phyloP scores from a whole-genome alignment of 2,888 invertebrate genomes.

The Drosophila neonasuta region DNA sequence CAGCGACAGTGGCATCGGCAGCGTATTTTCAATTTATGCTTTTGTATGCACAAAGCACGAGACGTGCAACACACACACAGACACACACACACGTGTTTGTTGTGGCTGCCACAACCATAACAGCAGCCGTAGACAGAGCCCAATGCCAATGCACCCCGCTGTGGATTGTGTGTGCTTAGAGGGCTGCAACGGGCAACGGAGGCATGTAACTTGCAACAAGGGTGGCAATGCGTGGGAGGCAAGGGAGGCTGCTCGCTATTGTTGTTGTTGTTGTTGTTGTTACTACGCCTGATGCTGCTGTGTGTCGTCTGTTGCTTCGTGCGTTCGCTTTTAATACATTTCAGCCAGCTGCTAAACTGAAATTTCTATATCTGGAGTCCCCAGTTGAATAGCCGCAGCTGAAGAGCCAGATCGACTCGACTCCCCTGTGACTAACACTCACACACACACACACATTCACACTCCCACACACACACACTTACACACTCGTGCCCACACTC shows the following conservation, averaged over 20 bases:
- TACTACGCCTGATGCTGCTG: conserved; percentile 20
- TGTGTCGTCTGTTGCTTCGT: conserved; percentile 53
- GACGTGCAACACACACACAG: conserved; percentile 44
- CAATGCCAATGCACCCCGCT: conserved; percentile 66
- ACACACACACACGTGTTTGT: conserved; percentile 4
- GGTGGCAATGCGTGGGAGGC: conserved; percentile 15
- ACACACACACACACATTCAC: conserved; percentile 1
- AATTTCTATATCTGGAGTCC: conserved; percentile 55
- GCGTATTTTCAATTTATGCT: conserved; percentile 74
- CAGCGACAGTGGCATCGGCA: conserved; percentile 43
- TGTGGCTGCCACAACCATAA: conserved; percentile 6
- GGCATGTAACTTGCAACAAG: conserved; percentile 32
- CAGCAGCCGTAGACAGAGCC: conserved; percentile 41
- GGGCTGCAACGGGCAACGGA: conserved; percentile 12
- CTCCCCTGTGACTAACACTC: not conserved
- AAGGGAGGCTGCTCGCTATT: conserved; percentile 13
- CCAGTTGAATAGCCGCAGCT: conserved; percentile 20
- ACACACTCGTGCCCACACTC: not conserved
- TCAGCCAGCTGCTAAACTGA: conserved; percentile 70
- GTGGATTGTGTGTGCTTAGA: conserved; percentile 45
- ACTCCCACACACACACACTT: conserved; percentile 14
- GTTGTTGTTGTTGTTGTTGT: not conserved
- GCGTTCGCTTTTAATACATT: conserved; percentile 73
- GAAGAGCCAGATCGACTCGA: conserved; percentile 12
- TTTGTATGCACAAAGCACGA: conserved; percentile 59